Conservation (phyloP, 2,113 vertebrate genomes). For the Laterallus jamaicensis region DNA sequence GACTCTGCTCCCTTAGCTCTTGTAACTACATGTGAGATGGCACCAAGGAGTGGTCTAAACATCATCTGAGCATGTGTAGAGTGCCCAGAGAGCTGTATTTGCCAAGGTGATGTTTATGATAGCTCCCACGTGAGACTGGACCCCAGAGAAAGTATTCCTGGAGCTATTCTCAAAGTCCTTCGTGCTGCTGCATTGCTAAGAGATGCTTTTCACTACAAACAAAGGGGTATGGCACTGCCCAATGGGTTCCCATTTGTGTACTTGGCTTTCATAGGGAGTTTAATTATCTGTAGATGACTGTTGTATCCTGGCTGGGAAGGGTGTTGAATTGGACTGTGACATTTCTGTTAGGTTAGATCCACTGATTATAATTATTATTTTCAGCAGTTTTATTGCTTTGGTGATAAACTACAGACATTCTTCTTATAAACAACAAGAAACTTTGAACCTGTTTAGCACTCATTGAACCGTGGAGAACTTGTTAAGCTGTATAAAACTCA, state of each 20-base stretch:
- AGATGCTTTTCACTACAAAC: neutral
- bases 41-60: neutral
- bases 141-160: neutral
- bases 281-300: neutral
- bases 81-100: neutral
- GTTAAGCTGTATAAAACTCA: constrained; percentile 21
- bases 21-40: neutral
- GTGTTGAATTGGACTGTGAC: constrained; percentile 15
- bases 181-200: neutral
- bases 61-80: neutral
- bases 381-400: constrained; percentile 25
- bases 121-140: neutral
- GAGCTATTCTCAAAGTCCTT: neutral
- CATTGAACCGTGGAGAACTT: neutral
- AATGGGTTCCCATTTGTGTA: neutral
- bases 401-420: constrained; percentile 37
- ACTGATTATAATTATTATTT: constrained; percentile 11
- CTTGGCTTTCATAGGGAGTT: neutral
- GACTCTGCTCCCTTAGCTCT: neutral
- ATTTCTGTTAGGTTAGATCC: neutral
- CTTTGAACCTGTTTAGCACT: constrained; percentile 50
- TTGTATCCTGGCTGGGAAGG: neutral
- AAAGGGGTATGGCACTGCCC: neutral
- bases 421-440: constrained; percentile 36
- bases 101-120: neutral